Percentiles rank a stretch among this genome's conserved stretches.
Evolutionary conservation across 2,113 vertebrate species (phyloP).

Genomic region (Paratilapia polleni): DNA sequence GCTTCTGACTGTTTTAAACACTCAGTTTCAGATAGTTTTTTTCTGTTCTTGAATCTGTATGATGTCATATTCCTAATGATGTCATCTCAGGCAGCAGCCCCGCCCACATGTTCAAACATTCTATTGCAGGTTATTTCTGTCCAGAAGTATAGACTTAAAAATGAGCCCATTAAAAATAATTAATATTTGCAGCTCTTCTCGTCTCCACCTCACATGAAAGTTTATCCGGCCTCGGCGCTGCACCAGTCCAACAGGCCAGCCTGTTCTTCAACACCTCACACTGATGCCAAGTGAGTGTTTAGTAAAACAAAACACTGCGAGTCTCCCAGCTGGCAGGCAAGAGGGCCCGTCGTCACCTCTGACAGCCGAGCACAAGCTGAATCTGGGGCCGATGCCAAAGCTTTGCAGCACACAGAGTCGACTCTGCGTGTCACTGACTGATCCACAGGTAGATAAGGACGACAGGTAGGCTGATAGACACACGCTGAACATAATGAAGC

Average conservation of each 20-base stretch:
- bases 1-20: no score
- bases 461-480: conserved; percentile 17
- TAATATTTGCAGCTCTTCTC: background rate
- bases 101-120: no score
- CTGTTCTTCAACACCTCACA: background rate
- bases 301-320: conserved; percentile 23
- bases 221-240: background rate
- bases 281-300: conserved; percentile 13
- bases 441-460: conserved; percentile 38
- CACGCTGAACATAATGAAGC: conserved; percentile 1
- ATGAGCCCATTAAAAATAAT: background rate
- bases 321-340: conserved; percentile 33
- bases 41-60: no score
- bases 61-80: no score
- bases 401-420: background rate
- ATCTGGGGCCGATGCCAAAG: conserved; percentile 21
- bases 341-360: background rate
- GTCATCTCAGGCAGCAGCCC: no score
- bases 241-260: background rate
- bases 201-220: background rate
- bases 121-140: no score
- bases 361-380: conserved; percentile 9
- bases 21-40: no score
- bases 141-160: background rate
- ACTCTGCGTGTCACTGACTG: background rate